Evolutionary conservation across 2,888 invertebrate genomes (phyloP), one percentile per base, ranked within the genome.

Genomic region (Agrenia bidenticulata): DNA sequence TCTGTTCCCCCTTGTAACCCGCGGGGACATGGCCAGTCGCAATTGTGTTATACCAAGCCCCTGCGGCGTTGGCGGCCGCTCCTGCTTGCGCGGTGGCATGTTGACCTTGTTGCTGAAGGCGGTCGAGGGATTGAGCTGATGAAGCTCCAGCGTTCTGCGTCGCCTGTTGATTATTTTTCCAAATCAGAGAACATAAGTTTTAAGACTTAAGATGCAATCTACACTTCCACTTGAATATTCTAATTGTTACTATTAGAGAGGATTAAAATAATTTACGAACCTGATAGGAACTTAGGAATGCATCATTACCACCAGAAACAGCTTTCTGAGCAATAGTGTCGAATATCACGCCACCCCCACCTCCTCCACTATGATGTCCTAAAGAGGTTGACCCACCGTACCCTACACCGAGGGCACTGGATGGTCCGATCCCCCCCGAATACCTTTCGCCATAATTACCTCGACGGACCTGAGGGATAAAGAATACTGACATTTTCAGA

Each of bases 21-120:
- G 67, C 41, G 1, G 75, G 70, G 11, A 73, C 75, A 26, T 17
- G 63, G 0, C 75, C 75, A 1, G 73, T 75, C 2, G 75, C 75
- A 54, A 75, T 71, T 0, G 73, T 50, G 50, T 75, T 75, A 64
- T 75, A 75, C 73, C 73, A 75, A 11, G 68, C 59, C 0, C 70
- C 69, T 7, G 66, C 75, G 63, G 70, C 69, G 39, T 72, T 72
- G 11, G 75, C 75, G 1, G 70, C 62, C 2, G 60, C 41, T 11
- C 73, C 69, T 1, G 69, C 72, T 19, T 27, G 27, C 0, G 75
- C 75, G 1, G 75, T 71, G 0, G 56, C 0, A 55, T 73, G 73
- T 57, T 75, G 75, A 13, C 75, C 75, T 17, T 72, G 67, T 61
- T 75, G 75, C 59, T 73, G 73, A 11, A 69, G 55, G 23, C 66